These are phyloP conservation scores for Antheraea pernyi DNA, from an alignment of 1,140 invertebrate genomes.

Conservation along the genomic window DNA sequence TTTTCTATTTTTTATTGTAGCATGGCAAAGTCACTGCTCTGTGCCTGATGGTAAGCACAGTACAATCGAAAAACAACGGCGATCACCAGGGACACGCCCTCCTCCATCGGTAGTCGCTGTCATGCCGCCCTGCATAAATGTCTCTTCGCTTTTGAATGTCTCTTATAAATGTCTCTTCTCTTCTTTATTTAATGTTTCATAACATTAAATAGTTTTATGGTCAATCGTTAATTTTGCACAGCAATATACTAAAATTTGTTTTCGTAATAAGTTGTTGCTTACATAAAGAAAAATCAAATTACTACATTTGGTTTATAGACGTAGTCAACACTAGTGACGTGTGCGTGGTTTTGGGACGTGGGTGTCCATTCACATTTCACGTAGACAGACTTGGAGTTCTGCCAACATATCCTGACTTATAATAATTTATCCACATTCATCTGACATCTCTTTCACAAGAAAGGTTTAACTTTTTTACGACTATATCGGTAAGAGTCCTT, in stretches of 20 bases:
- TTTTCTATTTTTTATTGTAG: too few relatives aligned
- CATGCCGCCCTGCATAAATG: too few relatives aligned
- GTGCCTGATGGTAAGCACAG: too few relatives aligned
- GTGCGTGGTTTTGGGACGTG: neutral
- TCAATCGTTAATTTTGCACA: too few relatives aligned
- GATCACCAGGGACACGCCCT: too few relatives aligned
- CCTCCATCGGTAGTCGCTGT: too few relatives aligned
- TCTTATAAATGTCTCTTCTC: too few relatives aligned
- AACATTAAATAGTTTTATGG: too few relatives aligned
- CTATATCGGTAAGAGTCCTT: neutral
- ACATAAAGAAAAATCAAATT: neutral
- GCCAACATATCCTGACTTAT: neutral
- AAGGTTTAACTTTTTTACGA: neutral
- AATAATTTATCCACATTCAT: neutral
- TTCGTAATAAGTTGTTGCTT: neutral
- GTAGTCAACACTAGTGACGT: neutral
- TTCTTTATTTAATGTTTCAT: too few relatives aligned
- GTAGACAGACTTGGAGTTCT: neutral
- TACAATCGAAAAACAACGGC: too few relatives aligned
- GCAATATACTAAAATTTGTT: neutral
- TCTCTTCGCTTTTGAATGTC: too few relatives aligned
- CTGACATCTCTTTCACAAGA: neutral
- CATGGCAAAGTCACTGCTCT: too few relatives aligned
- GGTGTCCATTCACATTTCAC: slow-evolving; percentile 3
- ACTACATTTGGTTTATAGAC: neutral